Evolutionary conservation across 2,797 vertebrate species (phyloP).

Genomic region (Siniperca undulata): DNA sequence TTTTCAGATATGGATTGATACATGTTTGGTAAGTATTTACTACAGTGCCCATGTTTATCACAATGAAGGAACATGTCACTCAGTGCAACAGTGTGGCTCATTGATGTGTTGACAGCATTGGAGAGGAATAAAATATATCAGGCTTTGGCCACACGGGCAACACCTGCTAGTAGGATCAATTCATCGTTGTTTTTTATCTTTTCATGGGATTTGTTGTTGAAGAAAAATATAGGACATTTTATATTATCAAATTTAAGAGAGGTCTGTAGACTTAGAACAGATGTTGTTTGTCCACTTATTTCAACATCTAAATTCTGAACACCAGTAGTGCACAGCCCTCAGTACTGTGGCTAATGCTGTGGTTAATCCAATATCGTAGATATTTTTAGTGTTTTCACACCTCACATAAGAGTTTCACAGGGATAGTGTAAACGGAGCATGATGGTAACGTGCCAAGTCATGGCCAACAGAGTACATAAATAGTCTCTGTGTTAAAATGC

Average conservation of each 20-base stretch:
- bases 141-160: background rate
- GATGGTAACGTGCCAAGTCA: conserved; percentile 8
- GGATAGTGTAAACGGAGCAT: conserved; percentile 27
- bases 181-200: background rate
- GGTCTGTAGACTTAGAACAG: background rate
- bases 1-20: background rate
- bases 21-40: background rate
- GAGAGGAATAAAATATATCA: background rate
- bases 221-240: background rate
- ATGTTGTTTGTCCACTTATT: background rate
- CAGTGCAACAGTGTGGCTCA: background rate
- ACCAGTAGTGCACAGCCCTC: background rate
- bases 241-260: background rate
- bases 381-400: conserved; percentile 17
- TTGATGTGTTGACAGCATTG: background rate
- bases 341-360: background rate
- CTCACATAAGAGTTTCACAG: conserved; percentile 29
- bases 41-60: background rate
- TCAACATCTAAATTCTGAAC: background rate
- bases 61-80: background rate
- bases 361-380: background rate
- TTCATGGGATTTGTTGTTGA: background rate
- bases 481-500: conserved; percentile 32
- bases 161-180: background rate
- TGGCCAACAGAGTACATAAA: conserved; percentile 27